Evolutionary conservation across 92 coral and sea anemone species (phyloP).

Genomic region (Palythoa grandis): DNA sequence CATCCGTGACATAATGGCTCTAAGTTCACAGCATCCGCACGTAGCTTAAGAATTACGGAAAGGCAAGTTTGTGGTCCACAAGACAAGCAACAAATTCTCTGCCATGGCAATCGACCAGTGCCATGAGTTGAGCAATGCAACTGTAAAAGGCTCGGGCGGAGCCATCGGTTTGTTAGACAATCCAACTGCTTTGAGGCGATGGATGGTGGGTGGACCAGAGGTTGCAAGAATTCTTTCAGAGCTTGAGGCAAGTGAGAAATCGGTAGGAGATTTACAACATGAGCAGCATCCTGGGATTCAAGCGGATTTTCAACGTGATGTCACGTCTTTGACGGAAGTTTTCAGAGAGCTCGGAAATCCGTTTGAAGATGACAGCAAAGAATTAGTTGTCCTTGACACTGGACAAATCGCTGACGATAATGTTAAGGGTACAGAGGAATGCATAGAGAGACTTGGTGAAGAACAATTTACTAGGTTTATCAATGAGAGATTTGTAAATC

Average conservation of each 20-base stretch:
- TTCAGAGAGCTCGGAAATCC: conserved; percentile 62
- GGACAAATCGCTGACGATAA: conserved; percentile 43
- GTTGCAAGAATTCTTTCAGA: neutral
- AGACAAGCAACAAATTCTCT: conserved; percentile 30
- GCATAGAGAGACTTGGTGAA: too few species aligned
- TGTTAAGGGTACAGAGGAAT: conserved; percentile 27
- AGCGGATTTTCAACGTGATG: conserved; percentile 48
- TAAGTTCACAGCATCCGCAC: conserved; percentile 31
- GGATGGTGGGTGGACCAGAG: conserved; percentile 56
- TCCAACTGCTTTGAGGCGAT: neutral
- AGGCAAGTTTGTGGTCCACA: conserved; percentile 52
- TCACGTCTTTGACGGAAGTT: conserved; percentile 28
- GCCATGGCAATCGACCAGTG: conserved; percentile 47
- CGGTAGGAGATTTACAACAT: conserved; percentile 17
- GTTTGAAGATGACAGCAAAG: conserved; percentile 46
- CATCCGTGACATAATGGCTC: neutral
- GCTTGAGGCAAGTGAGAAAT: neutral
- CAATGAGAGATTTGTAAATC: conserved; percentile 49
- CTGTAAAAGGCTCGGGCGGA: conserved; percentile 14
- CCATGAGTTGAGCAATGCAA: conserved; percentile 53
- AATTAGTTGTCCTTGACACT: conserved; percentile 55
- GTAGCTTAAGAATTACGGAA: conserved; percentile 30
- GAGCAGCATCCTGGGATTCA: conserved; percentile 45
- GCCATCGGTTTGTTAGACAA: neutral
- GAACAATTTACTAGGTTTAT: conserved; percentile 16